A percentile compares a stretch with the other conserved stretches of the same genome.
Conservation (phyloP, 2,888 invertebrate species). For the Malthinus seriepunctatus region DNA sequence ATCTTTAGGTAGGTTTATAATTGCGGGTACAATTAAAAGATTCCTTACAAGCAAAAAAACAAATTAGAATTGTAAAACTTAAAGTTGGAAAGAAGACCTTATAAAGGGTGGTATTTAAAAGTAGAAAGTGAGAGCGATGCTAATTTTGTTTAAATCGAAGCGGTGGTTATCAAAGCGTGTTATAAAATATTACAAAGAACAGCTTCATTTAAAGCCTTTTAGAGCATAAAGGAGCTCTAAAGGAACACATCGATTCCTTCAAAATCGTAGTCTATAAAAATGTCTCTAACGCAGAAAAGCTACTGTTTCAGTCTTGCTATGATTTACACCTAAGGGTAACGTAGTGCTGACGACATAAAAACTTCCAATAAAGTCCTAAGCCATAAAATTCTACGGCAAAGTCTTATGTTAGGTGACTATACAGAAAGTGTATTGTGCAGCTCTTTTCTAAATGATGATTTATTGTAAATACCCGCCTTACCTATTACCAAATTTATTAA, state of each 20-base stretch:
- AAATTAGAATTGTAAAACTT: too few relatives aligned
- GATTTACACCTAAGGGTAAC: constrained; percentile 37
- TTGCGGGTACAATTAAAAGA: neutral
- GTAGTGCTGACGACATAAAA: constrained; percentile 39
- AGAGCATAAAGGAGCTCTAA: constrained; percentile 19
- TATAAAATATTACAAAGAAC: neutral
- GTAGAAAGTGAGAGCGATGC: too few relatives aligned
- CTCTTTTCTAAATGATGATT: constrained; percentile 7
- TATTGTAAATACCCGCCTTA: neutral
- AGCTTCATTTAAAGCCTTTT: constrained; percentile 19
- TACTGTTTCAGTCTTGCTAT: constrained; percentile 30
- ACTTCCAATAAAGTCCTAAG: constrained; percentile 35
- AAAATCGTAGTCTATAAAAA: constrained; percentile 34
- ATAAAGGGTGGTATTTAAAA: too few relatives aligned
- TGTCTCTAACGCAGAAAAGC: constrained; percentile 34
- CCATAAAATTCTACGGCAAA: constrained; percentile 27
- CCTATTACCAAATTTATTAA: neutral
- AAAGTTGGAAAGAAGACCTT: too few relatives aligned
- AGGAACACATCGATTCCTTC: constrained; percentile 30
- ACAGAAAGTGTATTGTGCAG: constrained; percentile 21
- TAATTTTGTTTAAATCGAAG: neutral
- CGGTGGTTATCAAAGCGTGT: constrained; percentile 1
- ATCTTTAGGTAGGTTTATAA: neutral
- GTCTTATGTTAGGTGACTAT: constrained; percentile 14
- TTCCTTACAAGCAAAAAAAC: too few relatives aligned